Evolutionary conservation across 1,140 invertebrate species (phyloP), one percentile per base, ranked within the genome.

Genomic region (Lasioglossum baleicum): DNA sequence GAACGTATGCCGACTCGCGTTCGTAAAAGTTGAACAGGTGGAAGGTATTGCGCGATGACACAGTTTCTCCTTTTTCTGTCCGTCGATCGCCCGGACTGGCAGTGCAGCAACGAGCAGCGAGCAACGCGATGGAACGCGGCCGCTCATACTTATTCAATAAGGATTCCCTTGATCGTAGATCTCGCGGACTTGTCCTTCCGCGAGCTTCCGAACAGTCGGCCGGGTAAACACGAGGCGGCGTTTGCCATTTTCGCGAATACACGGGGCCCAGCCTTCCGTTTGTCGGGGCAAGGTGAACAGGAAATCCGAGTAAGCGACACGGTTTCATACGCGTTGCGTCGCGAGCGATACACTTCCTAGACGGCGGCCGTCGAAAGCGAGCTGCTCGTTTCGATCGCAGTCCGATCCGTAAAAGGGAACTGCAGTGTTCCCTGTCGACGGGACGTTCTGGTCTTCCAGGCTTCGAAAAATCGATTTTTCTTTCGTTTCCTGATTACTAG

Each of bases 241-340:
- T 26, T 78, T 68, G 31, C 53, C 68, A 53, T 78, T 81, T 78
- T 78, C 58, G 44, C 69, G 35, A 44, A 66, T 44, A 3, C 22
- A 15, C 56, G 26, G 5, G 26, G 8, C 22, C 15, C 53, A 4
- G n/a, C 22, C 60, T 42, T 42, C 48, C 42, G 61, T 61, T 48
- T 26, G 51, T 61, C 44, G 44, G 44, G 20, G 51, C 75, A 72
- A 82, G 80, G 80, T 78, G 80, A 82, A 48, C 80, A 68, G 75
- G 80, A 82, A 82, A 82, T 53, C 31, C 75, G 68, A 81, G 67
- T 64, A 35, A 31, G 13, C 66, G 67, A 56, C 51, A 77, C 66
- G 60, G 67, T 74, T 67, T 60, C 64, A 20, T 60, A n/a, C 53
- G 48, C 15, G 20, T 11, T 13, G 44, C 44, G 26, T 69, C 26